Evolutionary conservation across 2,113 vertebrate genomes (phyloP).

Genomic region (Phyllostomus discolor): DNA sequence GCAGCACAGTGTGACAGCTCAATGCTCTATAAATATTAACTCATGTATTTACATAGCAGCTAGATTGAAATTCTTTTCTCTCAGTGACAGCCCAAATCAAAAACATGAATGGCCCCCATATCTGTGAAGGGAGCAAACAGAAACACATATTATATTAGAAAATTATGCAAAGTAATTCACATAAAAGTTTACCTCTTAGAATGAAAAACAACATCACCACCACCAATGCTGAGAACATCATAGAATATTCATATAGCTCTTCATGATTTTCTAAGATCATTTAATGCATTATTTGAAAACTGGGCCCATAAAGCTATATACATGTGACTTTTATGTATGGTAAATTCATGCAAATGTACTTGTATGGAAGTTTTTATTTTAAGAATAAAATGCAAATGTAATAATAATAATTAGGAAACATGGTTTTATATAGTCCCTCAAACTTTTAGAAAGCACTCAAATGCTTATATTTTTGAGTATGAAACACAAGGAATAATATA

Average conservation of each 20-base stretch:
- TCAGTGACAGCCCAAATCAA: neutral
- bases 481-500: too few relatives aligned
- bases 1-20: neutral
- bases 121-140: neutral
- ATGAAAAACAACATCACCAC: neutral
- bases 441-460: too few relatives aligned
- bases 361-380: neutral
- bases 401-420: too few relatives aligned
- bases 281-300: neutral
- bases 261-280: neutral
- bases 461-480: too few relatives aligned
- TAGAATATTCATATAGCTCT: neutral
- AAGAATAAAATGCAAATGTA: too few relatives aligned
- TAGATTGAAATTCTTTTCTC: neutral
- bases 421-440: too few relatives aligned
- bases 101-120: neutral
- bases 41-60: neutral
- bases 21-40: neutral
- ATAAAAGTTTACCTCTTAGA: neutral
- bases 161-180: neutral
- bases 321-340: accelerated
- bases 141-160: neutral
- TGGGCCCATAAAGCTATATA: too few relatives aligned
- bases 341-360: neutral
- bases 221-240: neutral